phyloP scores from a whole-genome alignment of 53 echinoderm and acorn worm genomes.

The Holothuria scabra region DNA sequence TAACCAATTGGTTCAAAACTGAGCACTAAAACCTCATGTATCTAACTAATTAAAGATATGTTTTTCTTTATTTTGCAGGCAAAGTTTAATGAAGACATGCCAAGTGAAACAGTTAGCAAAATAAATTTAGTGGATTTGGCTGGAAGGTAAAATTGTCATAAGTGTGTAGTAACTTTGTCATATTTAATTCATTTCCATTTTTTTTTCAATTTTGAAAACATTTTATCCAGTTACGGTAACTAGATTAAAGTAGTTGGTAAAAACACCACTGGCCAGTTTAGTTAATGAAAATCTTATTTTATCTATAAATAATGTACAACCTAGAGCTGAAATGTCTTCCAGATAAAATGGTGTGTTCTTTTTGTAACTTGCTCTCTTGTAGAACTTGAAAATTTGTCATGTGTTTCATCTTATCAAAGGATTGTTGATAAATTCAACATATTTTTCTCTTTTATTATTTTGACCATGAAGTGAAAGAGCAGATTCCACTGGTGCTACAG shows the following conservation, averaged over 20 bases:
- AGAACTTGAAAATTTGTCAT: neutral
- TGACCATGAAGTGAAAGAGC: conserved; percentile 78
- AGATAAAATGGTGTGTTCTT: neutral
- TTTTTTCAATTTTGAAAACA: neutral
- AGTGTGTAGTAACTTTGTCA: neutral
- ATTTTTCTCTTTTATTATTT: neutral
- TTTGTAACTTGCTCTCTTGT: neutral
- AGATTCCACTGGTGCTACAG: conserved; percentile 93
- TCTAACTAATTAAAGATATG: no score
- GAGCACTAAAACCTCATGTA: no score
- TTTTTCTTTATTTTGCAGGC: conserved; percentile 52
- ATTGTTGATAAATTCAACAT: neutral
- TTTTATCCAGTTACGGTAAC: no score
- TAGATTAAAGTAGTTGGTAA: no score
- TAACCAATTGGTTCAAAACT: no score
- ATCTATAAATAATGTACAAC: no score
- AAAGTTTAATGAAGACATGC: conserved; percentile 88
- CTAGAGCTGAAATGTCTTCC: no score
- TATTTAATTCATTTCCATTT: neutral
- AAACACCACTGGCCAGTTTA: no score
- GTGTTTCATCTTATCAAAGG: conserved; percentile 3
- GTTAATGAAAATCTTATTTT: no score
- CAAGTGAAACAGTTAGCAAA: conserved; percentile 97
- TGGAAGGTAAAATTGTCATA: conserved; percentile 71
- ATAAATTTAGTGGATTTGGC: conserved; percentile 96